These are phyloP conservation scores for Eurypyga helias DNA, from an alignment of 2,113 vertebrate genomes.

Conservation along the genomic window DNA sequence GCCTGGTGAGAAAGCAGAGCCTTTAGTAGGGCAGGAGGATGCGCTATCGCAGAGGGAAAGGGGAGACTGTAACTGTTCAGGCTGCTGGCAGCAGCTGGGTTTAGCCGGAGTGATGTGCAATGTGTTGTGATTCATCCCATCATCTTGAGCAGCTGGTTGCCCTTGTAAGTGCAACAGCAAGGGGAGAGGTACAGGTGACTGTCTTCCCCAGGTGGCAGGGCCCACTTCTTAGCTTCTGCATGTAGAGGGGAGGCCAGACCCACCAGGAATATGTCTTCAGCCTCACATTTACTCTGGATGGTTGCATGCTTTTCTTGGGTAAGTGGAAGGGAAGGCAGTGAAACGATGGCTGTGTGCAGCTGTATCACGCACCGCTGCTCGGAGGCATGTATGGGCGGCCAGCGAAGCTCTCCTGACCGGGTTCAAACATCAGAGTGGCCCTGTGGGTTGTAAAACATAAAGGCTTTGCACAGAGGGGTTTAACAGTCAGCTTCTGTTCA, in stretches of 20 bases:
- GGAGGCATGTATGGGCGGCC: rapidly evolving
- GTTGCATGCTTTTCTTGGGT: neutral
- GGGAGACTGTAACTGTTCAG: neutral
- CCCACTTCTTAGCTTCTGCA: neutral
- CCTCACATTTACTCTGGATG: neutral
- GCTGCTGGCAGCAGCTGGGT: neutral
- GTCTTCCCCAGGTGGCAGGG: neutral
- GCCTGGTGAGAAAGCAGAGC: neutral
- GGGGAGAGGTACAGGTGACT: neutral
- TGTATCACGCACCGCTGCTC: rapidly evolving
- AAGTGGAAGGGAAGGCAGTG: neutral
- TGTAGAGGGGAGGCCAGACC: too few relatives aligned
- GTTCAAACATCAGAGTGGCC: neutral
- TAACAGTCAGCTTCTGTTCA: neutral
- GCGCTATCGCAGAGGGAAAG: neutral
- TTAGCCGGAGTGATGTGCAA: neutral
- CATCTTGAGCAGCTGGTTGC: neutral
- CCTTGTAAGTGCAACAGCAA: too few relatives aligned
- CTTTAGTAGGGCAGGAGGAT: neutral
- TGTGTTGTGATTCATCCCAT: neutral
- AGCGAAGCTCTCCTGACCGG: neutral
- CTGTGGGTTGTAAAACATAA: neutral
- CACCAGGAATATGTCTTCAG: neutral
- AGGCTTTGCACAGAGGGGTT: neutral
- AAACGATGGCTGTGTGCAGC: neutral